Percentiles rank a stretch among this genome's conserved stretches.
Conservation (phyloP, 1,140 invertebrate species). For the Tetramorium simillimum region DNA sequence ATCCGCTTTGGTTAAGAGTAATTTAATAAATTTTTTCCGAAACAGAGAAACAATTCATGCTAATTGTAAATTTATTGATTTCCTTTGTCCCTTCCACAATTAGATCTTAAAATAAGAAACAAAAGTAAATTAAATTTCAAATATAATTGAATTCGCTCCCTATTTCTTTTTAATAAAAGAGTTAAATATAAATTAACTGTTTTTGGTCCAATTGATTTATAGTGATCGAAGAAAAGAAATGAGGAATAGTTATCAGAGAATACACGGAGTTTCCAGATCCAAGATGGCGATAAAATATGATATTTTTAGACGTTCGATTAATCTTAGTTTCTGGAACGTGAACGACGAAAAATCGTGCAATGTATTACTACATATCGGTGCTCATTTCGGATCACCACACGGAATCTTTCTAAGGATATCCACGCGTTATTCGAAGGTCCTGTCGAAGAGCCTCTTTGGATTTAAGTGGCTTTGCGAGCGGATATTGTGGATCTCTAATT, state of each 20-base stretch:
- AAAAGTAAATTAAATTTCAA: constrained; percentile 4
- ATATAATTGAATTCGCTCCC: neutral
- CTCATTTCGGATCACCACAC: neutral
- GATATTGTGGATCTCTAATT: constrained; percentile 60
- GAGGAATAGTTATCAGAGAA: neutral
- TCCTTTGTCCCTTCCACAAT: neutral
- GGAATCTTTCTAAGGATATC: constrained; percentile 20
- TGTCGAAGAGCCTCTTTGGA: constrained; percentile 15
- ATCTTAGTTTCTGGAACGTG: constrained; percentile 1
- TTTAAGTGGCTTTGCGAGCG: constrained; percentile 52
- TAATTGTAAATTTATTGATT: neutral
- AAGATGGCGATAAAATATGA: neutral
- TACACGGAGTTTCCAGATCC: neutral
- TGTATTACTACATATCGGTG: constrained; percentile 33
- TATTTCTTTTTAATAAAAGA: neutral
- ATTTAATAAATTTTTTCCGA: constrained; percentile 11
- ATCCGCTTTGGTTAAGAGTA: neutral
- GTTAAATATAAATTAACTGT: constrained; percentile 10
- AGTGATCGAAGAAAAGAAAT: neutral
- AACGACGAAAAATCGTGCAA: neutral
- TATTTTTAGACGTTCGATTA: constrained; percentile 28
- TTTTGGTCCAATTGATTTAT: neutral
- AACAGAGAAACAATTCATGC: constrained; percentile 2
- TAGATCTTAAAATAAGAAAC: constrained; percentile 9
- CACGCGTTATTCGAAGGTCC: constrained; percentile 4